A percentile compares a stretch with the other conserved stretches of the same genome.
Conservation (phyloP, 2,797 vertebrate species). For the Clarias laeviceps region DNA sequence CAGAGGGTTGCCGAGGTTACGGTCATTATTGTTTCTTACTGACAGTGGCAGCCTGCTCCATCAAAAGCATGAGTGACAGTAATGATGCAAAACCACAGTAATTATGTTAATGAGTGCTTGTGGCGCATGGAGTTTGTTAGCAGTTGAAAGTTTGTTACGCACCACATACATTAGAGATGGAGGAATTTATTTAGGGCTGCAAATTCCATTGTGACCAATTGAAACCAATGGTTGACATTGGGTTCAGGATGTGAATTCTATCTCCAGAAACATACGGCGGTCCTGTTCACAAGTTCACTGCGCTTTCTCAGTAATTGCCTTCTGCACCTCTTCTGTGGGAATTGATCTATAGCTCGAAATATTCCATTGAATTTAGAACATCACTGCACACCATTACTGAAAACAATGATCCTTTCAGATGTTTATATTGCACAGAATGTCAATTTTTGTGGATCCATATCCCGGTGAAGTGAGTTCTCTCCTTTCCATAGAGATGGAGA, state of each 20-base stretch:
- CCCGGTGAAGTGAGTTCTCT: slow-evolving; percentile 43
- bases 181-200: not conserved
- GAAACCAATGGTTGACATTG: slow-evolving; percentile 62
- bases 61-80: slow-evolving; percentile 51
- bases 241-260: slow-evolving; percentile 65
- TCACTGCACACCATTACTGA: slow-evolving; percentile 39
- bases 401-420: slow-evolving; percentile 46
- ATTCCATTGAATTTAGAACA: slow-evolving; percentile 52
- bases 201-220: slow-evolving; percentile 55
- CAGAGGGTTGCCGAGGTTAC: slow-evolving; percentile 33
- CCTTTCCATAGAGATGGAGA: slow-evolving; percentile 31
- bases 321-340: slow-evolving; percentile 30
- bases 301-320: slow-evolving; percentile 55
- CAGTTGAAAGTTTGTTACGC: slow-evolving; percentile 34
- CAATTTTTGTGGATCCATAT: slow-evolving; percentile 31
- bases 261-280: slow-evolving; percentile 62
- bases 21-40: slow-evolving; percentile 39
- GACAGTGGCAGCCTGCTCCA: slow-evolving; percentile 42
- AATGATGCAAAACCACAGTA: slow-evolving; percentile 54
- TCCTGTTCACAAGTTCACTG: slow-evolving; percentile 53
- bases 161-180: not conserved
- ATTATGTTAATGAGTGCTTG: slow-evolving; percentile 54
- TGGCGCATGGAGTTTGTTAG: slow-evolving; percentile 51
- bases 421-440: slow-evolving; percentile 49
- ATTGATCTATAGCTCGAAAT: slow-evolving; percentile 59